Evolutionary conservation across 2,888 invertebrate species (phyloP), one percentile per base, ranked within the genome.

Genomic region (Cacoxenus indagator): DNA sequence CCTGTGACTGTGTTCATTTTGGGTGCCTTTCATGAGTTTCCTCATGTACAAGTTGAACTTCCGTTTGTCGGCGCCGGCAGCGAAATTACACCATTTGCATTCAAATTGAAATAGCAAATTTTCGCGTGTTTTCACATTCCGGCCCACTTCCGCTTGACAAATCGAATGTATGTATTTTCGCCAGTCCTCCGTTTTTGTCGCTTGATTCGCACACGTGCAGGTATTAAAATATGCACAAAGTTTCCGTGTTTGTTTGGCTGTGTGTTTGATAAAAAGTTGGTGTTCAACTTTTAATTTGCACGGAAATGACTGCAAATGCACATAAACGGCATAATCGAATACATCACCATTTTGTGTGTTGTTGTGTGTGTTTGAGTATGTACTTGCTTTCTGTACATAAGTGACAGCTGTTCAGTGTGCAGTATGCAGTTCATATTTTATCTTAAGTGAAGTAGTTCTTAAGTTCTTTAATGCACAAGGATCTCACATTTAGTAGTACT

Each of bases 71-170:
- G 57, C 62, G 65, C 70, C 68, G 59, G 61, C 68, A 71, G 73
- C 72, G 76, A 4, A 62, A 43, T 26, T 24, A 9, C 61, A 76
- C 77, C 81, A 80, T 80, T 80, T 78, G 70, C 76, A 80, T 82
- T 69, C 72, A 73, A 75, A 76, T 74, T 76, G 71, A 76, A 76
- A 69, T 27, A 70, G 70, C 66, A 22, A 65, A 65, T 55, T 54
- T 65, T 55, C 55, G 55, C 54, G 54, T 55, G 26, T 65, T 46
- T n/a, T 64, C 64, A 45, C 71, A 72, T 73, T 70, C 70, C 46
- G 67, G 54, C 66, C 46, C 65, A 61, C 59, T 54, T 62, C 72
- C 37, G 64, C 24, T 17, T 68, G 17, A 64, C 62, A 19, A 72
- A 73, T 51, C 22, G 17, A 51, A 51, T 51, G 22, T 51, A 9